Evolutionary conservation across 1,140 invertebrate genomes (phyloP).

Genomic region (Drosophila sucinea): DNA sequence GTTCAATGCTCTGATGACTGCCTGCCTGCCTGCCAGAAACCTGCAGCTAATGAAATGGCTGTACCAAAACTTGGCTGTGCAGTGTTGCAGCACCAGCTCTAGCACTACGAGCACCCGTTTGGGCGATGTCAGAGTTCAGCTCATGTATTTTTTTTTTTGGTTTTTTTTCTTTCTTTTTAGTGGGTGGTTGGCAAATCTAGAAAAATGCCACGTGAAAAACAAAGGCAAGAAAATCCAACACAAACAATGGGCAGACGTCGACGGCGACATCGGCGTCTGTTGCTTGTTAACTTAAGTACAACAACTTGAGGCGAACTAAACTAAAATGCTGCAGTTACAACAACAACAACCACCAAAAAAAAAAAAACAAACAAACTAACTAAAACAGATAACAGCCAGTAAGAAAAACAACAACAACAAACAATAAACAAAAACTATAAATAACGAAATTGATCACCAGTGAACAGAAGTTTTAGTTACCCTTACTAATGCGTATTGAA

Average conservation of each 20-base stretch:
- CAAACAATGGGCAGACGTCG: slow-evolving; percentile 75
- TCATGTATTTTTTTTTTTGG: slow-evolving; percentile 48
- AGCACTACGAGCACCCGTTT: slow-evolving; percentile 22
- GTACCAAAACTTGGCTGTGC: not conserved
- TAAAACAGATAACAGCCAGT: slow-evolving; percentile 10
- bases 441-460: slow-evolving; percentile 30
- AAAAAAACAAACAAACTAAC: slow-evolving; percentile 42
- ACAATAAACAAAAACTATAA: slow-evolving; percentile 31
- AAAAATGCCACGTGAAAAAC: slow-evolving; percentile 64
- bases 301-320: slow-evolving; percentile 72
- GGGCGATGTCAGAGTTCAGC: slow-evolving; percentile 72
- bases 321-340: slow-evolving; percentile 58
- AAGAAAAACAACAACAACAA: slow-evolving; percentile 36
- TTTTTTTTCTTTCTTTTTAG: slow-evolving; percentile 13
- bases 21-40: not conserved
- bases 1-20: not conserved
- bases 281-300: slow-evolving; percentile 64
- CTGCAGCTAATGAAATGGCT: not conserved
- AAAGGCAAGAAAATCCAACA: slow-evolving; percentile 20
- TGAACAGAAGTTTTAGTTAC: slow-evolving; percentile 43
- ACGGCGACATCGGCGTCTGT: slow-evolving; percentile 60
- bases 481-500: not conserved
- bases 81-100: slow-evolving; percentile 12
- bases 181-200: slow-evolving; percentile 73
- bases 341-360: slow-evolving; percentile 25